These are phyloP conservation scores for Linnaemya tessellans DNA, from an alignment of 2,888 invertebrate genomes.

Conservation along the genomic window DNA sequence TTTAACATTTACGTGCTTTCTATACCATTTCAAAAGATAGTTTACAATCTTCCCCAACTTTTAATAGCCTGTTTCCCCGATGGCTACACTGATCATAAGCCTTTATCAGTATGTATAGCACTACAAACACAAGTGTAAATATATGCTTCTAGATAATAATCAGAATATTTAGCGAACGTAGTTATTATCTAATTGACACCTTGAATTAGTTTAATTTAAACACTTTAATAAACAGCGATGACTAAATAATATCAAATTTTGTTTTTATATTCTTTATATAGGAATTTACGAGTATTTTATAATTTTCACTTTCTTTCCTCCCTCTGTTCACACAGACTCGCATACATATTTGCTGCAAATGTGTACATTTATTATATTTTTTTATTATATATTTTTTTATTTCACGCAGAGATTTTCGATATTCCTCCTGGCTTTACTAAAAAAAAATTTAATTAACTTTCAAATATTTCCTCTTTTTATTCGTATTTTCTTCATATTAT, in stretches of 20 bases:
- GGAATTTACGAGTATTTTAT: background rate
- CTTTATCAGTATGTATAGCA: too few species aligned
- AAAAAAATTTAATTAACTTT: conserved; percentile 1
- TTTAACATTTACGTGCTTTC: too few species aligned
- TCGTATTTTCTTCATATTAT: conserved; percentile 7
- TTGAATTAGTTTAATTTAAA: conserved; percentile 40
- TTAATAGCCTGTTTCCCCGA: too few species aligned
- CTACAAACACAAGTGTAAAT: too few species aligned
- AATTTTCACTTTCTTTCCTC: background rate
- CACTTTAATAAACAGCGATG: conserved; percentile 31
- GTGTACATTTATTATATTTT: too few species aligned
- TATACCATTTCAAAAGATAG: too few species aligned
- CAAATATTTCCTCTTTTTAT: background rate
- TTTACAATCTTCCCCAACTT: too few species aligned
- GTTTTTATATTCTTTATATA: background rate
- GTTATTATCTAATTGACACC: conserved; percentile 48
- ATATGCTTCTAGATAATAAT: background rate
- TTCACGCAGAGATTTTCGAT: background rate
- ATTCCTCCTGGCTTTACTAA: background rate
- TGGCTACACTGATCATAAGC: too few species aligned
- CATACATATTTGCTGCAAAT: too few species aligned
- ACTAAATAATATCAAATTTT: conserved; percentile 29
- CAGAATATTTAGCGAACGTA: conserved; percentile 25
- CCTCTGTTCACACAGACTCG: background rate
- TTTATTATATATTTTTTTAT: too few species aligned